These are phyloP conservation scores for Synergus laeviventris DNA, from an alignment of 2,888 invertebrate genomes.

Conservation along the genomic window DNA sequence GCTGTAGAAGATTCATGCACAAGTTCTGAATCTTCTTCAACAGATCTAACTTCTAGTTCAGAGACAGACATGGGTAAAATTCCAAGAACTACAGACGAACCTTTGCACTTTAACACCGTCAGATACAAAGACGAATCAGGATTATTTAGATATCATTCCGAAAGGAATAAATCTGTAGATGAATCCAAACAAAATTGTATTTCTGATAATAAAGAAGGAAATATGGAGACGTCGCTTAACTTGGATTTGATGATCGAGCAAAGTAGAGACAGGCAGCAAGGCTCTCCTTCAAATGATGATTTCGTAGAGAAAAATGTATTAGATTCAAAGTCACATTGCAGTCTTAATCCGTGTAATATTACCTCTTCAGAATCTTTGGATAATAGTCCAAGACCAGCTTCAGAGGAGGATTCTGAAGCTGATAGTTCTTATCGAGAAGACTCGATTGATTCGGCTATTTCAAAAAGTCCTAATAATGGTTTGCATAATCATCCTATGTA, in stretches of 20 bases:
- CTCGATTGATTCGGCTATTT: slow-evolving; percentile 40
- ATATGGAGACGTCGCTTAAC: not conserved
- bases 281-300: slow-evolving; percentile 28
- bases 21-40: slow-evolving; percentile 32
- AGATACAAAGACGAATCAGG: slow-evolving; percentile 11
- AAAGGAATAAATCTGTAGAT: not conserved
- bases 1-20: slow-evolving; percentile 38
- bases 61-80: slow-evolving; percentile 13
- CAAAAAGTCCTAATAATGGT: slow-evolving; percentile 44
- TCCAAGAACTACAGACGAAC: slow-evolving; percentile 12
- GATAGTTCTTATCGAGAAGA: slow-evolving; percentile 43
- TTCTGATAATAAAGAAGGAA: not conserved
- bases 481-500: slow-evolving; percentile 64
- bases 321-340: not conserved
- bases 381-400: slow-evolving; percentile 37
- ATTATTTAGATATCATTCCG: not conserved
- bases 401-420: slow-evolving; percentile 42
- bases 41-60: slow-evolving; percentile 3
- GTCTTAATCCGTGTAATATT: not conserved
- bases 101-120: slow-evolving; percentile 16
- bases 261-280: slow-evolving; percentile 14
- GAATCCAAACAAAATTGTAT: not conserved
- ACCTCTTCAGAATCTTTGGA: not conserved
- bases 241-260: not conserved
- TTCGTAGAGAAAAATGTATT: not conserved